Percentiles rank a stretch among this genome's conserved stretches.
Evolutionary conservation across 2,797 vertebrate genomes (phyloP).

Genomic region (Thripadectes ignobilis): DNA sequence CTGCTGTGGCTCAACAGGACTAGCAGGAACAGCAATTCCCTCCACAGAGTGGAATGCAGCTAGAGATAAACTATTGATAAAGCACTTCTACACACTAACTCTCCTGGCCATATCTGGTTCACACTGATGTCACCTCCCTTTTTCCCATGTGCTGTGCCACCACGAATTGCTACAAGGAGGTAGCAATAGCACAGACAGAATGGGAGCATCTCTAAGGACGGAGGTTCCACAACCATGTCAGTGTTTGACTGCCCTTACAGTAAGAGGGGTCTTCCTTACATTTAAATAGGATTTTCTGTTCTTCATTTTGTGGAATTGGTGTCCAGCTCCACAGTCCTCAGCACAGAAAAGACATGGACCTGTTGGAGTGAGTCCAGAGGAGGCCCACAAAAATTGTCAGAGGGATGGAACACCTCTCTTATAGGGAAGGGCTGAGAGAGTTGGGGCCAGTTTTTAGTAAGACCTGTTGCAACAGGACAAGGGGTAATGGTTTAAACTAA

Average conservation of each 20-base stretch:
- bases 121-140: fast-evolving
- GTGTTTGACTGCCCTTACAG: background rate
- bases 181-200: background rate
- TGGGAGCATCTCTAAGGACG: background rate
- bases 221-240: background rate
- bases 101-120: background rate
- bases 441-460: background rate
- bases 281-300: background rate
- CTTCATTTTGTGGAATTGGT: background rate
- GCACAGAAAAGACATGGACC: background rate
- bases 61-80: background rate
- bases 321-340: background rate
- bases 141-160: background rate
- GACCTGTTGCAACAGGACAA: background rate
- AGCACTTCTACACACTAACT: background rate
- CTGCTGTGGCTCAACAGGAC: background rate
- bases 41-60: background rate
- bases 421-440: background rate
- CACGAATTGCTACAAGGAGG: background rate
- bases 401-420: background rate
- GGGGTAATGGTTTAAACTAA: background rate
- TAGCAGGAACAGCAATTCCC: background rate
- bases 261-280: background rate
- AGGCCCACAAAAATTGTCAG: background rate
- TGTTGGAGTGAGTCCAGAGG: background rate